phyloP scores from a whole-genome alignment of 2,888 invertebrate species.

The Leucophora obtusa region DNA sequence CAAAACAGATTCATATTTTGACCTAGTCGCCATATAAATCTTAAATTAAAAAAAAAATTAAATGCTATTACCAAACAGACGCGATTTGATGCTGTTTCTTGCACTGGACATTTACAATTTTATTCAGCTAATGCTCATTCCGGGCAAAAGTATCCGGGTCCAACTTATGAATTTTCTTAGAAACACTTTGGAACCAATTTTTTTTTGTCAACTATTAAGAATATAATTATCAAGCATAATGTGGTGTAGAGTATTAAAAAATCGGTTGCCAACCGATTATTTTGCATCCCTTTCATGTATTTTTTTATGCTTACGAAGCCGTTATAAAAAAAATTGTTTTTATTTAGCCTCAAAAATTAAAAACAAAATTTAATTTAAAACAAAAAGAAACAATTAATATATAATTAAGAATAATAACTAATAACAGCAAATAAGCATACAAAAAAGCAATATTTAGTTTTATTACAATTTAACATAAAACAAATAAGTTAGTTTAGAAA shows the following conservation, averaged over 20 bases:
- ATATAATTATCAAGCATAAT: neutral
- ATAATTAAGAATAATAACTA: constrained; percentile 20
- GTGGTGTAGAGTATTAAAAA: constrained; percentile 23
- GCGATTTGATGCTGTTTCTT: too few species aligned
- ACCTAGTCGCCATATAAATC: too few species aligned
- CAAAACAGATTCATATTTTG: too few species aligned
- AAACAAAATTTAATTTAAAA: constrained; percentile 1
- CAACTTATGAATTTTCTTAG: too few species aligned
- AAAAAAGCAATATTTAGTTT: constrained; percentile 26
- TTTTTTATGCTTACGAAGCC: constrained; percentile 36
- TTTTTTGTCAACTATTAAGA: too few species aligned
- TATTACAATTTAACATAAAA: constrained; percentile 21
- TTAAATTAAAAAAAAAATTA: too few species aligned
- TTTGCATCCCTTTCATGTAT: constrained; percentile 4
- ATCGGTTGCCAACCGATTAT: neutral
- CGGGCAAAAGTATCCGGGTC: too few species aligned
- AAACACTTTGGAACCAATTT: too few species aligned
- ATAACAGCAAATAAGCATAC: constrained; percentile 54
- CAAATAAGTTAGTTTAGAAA: constrained; percentile 18
- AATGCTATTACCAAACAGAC: too few species aligned
- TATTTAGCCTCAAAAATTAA: constrained; percentile 7
- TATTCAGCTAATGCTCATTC: too few species aligned
- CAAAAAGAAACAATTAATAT: constrained; percentile 4
- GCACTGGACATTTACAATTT: too few species aligned
- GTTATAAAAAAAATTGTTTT: constrained; percentile 12